These are phyloP conservation scores for Epistrophe grossulariae DNA, from an alignment of 2,888 invertebrate genomes.

Conservation along the genomic window DNA sequence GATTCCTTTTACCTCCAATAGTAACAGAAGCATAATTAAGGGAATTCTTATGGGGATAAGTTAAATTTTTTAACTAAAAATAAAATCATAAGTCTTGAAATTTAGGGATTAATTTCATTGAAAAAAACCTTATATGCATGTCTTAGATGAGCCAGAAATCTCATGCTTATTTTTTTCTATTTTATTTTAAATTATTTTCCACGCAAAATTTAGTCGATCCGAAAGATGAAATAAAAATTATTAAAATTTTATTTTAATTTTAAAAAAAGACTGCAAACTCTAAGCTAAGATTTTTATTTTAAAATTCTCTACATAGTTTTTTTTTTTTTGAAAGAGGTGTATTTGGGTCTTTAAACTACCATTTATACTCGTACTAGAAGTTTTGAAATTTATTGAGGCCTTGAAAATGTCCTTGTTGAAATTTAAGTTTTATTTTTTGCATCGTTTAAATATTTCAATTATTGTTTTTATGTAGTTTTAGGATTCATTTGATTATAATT, in stretches of 20 bases:
- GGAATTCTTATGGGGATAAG: slow-evolving; percentile 18
- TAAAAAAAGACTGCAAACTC: slow-evolving; percentile 32
- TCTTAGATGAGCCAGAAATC: slow-evolving; percentile 27
- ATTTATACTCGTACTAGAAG: no score
- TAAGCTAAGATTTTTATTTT: neutral
- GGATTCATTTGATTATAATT: no score
- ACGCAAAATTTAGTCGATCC: slow-evolving; percentile 52
- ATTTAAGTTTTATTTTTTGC: no score
- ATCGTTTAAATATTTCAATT: no score
- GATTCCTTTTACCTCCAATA: neutral
- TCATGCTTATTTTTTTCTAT: slow-evolving; percentile 16
- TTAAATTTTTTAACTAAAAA: slow-evolving; percentile 39
- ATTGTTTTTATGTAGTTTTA: no score
- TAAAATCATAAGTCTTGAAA: neutral
- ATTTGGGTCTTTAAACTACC: neutral
- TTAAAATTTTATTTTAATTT: slow-evolving; percentile 32
- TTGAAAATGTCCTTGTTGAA: no score
- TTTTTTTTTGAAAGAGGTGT: neutral
- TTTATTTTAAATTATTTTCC: slow-evolving; percentile 5
- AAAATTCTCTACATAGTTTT: neutral
- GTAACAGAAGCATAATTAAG: slow-evolving; percentile 13
- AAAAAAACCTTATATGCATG: slow-evolving; percentile 52
- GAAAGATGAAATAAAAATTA: slow-evolving; percentile 18
- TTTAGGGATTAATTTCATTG: neutral
- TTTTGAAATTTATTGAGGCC: no score